A percentile compares a stretch with the other conserved stretches of the same genome.
Evolutionary conservation across 2,113 vertebrate genomes (phyloP).

Genomic region (Sakesphorus luctuosus): DNA sequence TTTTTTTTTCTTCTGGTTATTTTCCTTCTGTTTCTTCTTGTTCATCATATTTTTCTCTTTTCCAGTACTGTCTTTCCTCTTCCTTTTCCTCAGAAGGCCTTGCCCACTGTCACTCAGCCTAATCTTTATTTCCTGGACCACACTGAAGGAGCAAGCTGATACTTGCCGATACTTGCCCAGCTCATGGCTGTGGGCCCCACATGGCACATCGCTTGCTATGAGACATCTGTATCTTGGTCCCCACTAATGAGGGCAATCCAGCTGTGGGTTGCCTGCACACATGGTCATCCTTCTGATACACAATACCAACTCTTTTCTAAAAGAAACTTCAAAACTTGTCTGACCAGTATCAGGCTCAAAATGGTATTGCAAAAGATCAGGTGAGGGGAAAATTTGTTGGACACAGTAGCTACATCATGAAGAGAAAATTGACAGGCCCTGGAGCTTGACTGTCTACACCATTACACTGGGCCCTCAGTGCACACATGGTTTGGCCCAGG

Average conservation of each 20-base stretch:
- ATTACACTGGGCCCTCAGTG: not conserved
- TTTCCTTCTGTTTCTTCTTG: not conserved
- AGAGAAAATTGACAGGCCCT: not conserved
- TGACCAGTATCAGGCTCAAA: not conserved
- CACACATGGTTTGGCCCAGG: not conserved
- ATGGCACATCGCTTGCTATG: not conserved
- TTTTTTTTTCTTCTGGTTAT: not conserved
- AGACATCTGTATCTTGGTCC: not conserved
- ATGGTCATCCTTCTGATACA: not conserved
- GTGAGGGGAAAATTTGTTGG: not conserved
- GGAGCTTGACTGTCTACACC: not conserved
- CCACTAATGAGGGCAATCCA: not conserved
- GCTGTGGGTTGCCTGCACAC: fast-evolving
- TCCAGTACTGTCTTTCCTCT: not conserved
- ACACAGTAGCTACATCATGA: not conserved
- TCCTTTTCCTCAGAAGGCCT: not conserved
- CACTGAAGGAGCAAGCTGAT: not conserved
- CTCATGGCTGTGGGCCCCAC: not conserved
- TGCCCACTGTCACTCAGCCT: not conserved
- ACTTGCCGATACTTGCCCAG: not conserved
- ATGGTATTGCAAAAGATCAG: not conserved
- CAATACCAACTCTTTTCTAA: not conserved
- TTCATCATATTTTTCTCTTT: not conserved
- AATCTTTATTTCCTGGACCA: not conserved
- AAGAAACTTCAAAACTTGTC: not conserved